These are phyloP conservation scores for Phortica okadai DNA, from an alignment of 2,888 invertebrate species.

Conservation along the genomic window DNA sequence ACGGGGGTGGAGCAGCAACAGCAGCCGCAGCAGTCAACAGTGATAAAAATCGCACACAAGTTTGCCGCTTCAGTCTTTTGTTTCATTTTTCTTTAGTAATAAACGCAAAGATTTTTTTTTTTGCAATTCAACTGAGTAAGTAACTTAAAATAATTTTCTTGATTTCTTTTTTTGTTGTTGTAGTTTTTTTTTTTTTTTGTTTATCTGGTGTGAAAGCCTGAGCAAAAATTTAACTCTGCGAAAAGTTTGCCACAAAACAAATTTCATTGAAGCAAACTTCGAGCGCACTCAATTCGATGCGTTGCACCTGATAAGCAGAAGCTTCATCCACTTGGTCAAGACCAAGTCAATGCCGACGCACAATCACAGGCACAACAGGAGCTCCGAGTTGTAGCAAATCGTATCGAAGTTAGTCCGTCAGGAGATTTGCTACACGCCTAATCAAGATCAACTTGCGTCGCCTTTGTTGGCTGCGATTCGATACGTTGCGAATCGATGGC, in stretches of 20 bases:
- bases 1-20: conserved; percentile 8
- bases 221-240: neutral
- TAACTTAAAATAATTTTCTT: neutral
- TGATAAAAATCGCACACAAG: conserved; percentile 29
- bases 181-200: too few relatives aligned
- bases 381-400: neutral
- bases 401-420: neutral
- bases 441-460: conserved; percentile 26
- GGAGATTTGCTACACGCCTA: neutral
- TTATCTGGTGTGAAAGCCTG: neutral
- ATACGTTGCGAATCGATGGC: neutral
- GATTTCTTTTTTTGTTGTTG: neutral
- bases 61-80: conserved; percentile 60
- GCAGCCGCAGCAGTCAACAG: neutral
- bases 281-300: conserved; percentile 55
- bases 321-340: conserved; percentile 36
- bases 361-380: too few relatives aligned
- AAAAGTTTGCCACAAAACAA: neutral
- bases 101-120: neutral
- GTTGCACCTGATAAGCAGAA: conserved; percentile 64
- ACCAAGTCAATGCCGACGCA: conserved; percentile 49
- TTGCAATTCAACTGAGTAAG: neutral
- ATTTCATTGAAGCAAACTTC: conserved; percentile 46
- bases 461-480: neutral
- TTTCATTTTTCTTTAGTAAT: conserved; percentile 34